Evolutionary conservation across 2,888 invertebrate species (phyloP).

Genomic region (Drosophila anceps): DNA sequence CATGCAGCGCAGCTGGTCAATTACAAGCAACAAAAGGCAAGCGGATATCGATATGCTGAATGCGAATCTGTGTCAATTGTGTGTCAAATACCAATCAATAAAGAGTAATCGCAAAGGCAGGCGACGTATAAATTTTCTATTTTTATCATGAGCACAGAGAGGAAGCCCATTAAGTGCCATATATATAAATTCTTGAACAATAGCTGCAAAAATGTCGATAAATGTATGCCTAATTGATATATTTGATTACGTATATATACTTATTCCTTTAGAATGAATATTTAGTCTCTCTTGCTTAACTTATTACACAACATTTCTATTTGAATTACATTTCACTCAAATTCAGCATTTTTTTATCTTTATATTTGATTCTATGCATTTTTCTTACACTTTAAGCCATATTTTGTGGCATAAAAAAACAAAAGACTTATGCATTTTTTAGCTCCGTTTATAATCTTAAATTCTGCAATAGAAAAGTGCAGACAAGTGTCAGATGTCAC

Average conservation of each 20-base stretch:
- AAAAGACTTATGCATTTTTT: constrained; percentile 8
- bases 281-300: neutral
- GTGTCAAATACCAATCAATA: constrained; percentile 3
- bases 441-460: constrained; percentile 30
- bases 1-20: constrained; percentile 13
- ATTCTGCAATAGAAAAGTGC: constrained; percentile 51
- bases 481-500: constrained; percentile 70
- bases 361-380: neutral
- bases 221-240: too few relatives aligned
- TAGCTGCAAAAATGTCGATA: neutral
- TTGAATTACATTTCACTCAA: neutral
- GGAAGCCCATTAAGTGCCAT: neutral
- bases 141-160: neutral
- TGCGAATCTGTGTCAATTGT: constrained; percentile 11
- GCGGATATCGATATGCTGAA: constrained; percentile 16
- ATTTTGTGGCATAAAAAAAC: neutral
- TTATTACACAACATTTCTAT: neutral
- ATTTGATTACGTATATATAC: too few relatives aligned
- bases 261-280: too few relatives aligned
- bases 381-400: neutral
- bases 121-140: neutral
- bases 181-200: neutral
- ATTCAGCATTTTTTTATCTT: neutral
- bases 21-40: constrained; percentile 14
- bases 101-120: neutral